These are phyloP conservation scores for Bactericera cockerelli DNA, from an alignment of 1,140 invertebrate genomes.

Conservation along the genomic window DNA sequence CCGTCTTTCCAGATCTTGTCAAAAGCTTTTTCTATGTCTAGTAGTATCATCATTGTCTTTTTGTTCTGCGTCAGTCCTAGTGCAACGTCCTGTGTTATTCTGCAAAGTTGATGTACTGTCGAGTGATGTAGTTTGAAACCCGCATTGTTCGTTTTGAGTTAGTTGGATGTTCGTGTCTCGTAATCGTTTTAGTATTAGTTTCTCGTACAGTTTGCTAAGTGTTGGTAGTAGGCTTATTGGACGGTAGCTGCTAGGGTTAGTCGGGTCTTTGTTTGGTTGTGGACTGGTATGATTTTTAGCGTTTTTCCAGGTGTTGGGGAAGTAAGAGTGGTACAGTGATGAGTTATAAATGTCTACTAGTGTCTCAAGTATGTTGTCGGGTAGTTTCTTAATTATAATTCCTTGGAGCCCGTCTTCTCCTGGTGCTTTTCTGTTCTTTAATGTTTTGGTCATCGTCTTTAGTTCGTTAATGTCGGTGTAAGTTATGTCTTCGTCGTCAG, in stretches of 20 bases:
- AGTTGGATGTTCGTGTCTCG: not conserved
- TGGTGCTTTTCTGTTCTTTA: slow-evolving; percentile 23
- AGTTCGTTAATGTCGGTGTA: slow-evolving; percentile 4
- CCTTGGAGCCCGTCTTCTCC: slow-evolving; percentile 23
- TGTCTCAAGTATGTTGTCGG: slow-evolving; percentile 19
- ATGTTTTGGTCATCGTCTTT: not conserved
- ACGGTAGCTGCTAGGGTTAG: slow-evolving; percentile 23
- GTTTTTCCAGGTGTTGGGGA: slow-evolving; percentile 25
- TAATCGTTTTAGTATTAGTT: slow-evolving; percentile 21
- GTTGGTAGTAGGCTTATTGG: slow-evolving; percentile 27
- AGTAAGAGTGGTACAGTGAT: slow-evolving; percentile 22
- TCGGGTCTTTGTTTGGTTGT: slow-evolving; percentile 28
- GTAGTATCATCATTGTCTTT: too few relatives aligned
- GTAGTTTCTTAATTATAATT: slow-evolving; percentile 21
- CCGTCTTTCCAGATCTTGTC: too few relatives aligned
- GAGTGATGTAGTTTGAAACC: slow-evolving; percentile 6
- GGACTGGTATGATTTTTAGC: slow-evolving; percentile 27
- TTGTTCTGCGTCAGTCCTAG: too few relatives aligned
- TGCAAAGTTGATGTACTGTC: slow-evolving; percentile 15
- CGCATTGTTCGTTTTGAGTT: not conserved
- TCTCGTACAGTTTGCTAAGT: slow-evolving; percentile 26
- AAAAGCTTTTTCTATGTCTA: too few relatives aligned
- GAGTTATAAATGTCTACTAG: slow-evolving; percentile 25
- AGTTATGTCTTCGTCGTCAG: not conserved
- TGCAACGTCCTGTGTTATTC: not conserved